Evolutionary conservation across 2,797 vertebrate species (phyloP), one percentile per base, ranked within the genome.

Genomic region (Lacerta agilis): DNA sequence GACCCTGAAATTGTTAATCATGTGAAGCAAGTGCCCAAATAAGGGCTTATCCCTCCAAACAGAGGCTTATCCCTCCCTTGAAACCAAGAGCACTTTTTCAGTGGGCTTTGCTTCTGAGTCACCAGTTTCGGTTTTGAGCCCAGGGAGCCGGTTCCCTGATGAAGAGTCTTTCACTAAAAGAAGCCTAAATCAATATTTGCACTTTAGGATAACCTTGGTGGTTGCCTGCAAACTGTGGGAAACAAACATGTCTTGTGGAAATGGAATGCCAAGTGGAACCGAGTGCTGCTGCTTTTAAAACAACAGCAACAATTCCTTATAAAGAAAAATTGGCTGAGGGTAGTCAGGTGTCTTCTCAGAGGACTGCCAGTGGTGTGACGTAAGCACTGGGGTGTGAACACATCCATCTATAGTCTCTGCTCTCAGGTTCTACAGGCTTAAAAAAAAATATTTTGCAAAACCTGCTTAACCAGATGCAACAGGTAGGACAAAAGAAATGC

Each of bases 181-280:
- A 79, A 64, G 45, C 27, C 27, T 86, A 43, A n/a, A n/a, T 45
- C 79, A 87, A 73, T 75, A 81, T 75, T 87, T 81, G 75, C 11
- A n/a, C 36, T 36, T 80, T 29, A 80, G 9, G 38, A 18, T 38
- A 58, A 73, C 36, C 25, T 61, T 80, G 8, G 17, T 13, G 27
- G 11, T 82, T 41, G 4, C 29, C 43, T n/a, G 27, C 33, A 78
- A 15, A 41, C 43, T 71, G 6, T 77, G 61, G 20, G 43, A 38
- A 78, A 11, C 64, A 29, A 49, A 15, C 33, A 58, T 38, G 5
- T 11, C 43, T 78, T n/a, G 18, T 23, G 25, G 15, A 38, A 83
- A 69, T 8, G 29, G 33, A 55, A 79, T 29, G 25, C 61, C 61
- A 41, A 43, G 9, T 64, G 64, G 55, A 80, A 18, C 36, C 1